These are phyloP conservation scores for Eriocheir sinensis DNA, from an alignment of 1,140 invertebrate species.

Conservation along the genomic window DNA sequence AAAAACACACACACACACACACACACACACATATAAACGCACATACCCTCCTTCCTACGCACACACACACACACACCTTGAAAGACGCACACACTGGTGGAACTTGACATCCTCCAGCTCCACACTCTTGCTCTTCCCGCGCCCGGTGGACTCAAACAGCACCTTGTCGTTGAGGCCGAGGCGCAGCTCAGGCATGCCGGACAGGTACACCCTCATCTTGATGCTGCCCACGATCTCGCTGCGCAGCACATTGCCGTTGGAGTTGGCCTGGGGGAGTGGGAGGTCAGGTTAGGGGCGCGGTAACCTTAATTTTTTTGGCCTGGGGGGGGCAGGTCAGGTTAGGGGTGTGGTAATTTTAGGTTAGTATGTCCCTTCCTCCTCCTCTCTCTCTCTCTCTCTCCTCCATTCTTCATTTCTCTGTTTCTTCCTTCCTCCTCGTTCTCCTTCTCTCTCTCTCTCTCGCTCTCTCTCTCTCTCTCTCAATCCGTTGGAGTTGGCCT, in stretches of 20 bases:
- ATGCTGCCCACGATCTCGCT: slow-evolving; percentile 99
- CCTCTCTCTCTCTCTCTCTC: too few species aligned
- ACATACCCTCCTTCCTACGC: too few species aligned
- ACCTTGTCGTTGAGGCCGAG: slow-evolving; percentile 99
- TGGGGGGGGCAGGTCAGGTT: too few species aligned
- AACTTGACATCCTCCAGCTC: slow-evolving; percentile 99
- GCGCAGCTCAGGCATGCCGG: slow-evolving; percentile 99
- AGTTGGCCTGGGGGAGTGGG: slow-evolving; percentile 89
- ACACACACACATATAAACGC: not conserved
- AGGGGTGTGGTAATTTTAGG: too few species aligned
- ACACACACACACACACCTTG: slow-evolving; percentile 83
- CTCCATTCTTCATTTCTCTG: too few species aligned
- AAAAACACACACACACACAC: not conserved
- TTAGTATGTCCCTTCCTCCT: too few species aligned
- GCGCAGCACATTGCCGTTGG: slow-evolving; percentile 97
- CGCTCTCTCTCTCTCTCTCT: too few species aligned
- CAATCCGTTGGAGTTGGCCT: too few species aligned
- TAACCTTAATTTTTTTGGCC: too few species aligned
- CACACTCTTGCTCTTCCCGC: slow-evolving; percentile 99
- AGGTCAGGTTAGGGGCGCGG: too few species aligned
- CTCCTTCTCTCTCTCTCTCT: too few species aligned
- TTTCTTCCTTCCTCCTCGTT: too few species aligned
- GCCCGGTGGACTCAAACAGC: slow-evolving; percentile 97
- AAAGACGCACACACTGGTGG: slow-evolving; percentile 99
- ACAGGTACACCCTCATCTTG: slow-evolving; percentile 99